Evolutionary conservation across 1,140 invertebrate species (phyloP).

Genomic region (Mactra quadrangularis): DNA sequence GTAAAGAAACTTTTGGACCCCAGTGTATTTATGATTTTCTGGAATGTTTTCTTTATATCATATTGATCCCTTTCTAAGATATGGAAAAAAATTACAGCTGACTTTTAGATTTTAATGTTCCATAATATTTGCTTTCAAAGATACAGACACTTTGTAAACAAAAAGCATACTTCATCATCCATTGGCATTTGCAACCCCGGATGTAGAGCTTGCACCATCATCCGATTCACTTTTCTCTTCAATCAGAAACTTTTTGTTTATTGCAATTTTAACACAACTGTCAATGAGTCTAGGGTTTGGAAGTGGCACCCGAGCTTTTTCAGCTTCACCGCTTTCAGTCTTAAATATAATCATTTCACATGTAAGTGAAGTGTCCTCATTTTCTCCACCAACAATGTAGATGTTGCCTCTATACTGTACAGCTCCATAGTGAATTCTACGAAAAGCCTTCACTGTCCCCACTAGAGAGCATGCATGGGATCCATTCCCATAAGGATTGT

Average conservation of each 20-base stretch:
- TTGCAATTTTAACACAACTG: slow-evolving; percentile 77
- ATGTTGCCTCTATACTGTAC: slow-evolving; percentile 75
- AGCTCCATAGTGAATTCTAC: slow-evolving; percentile 77
- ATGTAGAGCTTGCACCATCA: not conserved
- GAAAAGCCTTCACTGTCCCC: slow-evolving; percentile 74
- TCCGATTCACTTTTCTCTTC: slow-evolving; percentile 34
- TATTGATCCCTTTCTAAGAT: no score
- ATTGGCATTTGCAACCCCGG: no score
- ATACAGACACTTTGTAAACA: no score
- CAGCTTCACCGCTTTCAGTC: slow-evolving; percentile 68
- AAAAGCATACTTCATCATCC: no score
- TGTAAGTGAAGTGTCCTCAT: slow-evolving; percentile 71
- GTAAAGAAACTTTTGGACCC: no score
- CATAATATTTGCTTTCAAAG: no score
- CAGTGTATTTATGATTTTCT: no score
- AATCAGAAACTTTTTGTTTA: slow-evolving; percentile 74
- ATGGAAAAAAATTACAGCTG: no score
- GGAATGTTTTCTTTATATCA: no score
- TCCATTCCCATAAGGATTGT: slow-evolving; percentile 54
- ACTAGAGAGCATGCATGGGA: slow-evolving; percentile 64
- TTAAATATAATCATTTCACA: slow-evolving; percentile 76
- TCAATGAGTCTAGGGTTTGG: slow-evolving; percentile 77
- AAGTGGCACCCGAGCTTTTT: slow-evolving; percentile 70
- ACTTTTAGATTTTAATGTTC: no score
- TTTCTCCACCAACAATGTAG: slow-evolving; percentile 74